Conservation (phyloP, 2,113 vertebrate species). For the Hemiprocne comata region DNA sequence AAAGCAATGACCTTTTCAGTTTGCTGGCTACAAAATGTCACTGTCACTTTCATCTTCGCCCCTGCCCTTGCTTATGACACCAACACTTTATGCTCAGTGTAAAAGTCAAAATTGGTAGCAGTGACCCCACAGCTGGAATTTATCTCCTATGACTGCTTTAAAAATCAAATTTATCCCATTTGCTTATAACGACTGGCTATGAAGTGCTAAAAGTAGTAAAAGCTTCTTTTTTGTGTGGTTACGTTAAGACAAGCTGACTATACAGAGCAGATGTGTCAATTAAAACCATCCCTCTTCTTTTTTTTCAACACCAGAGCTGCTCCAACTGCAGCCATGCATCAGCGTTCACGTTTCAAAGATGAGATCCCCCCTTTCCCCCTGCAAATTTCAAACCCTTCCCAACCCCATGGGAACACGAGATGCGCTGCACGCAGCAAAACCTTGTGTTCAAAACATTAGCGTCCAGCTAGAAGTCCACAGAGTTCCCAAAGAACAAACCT, state of each 20-base stretch:
- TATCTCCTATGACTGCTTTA: constrained; percentile 28
- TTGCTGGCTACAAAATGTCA: background rate
- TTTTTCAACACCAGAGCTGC: background rate
- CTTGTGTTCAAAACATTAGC: too few relatives aligned
- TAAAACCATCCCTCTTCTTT: constrained; percentile 55
- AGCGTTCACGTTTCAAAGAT: background rate
- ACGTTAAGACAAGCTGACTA: constrained; percentile 67
- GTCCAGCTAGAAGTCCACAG: background rate
- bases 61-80: background rate
- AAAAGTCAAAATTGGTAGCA: constrained; percentile 32
- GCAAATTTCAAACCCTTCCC: constrained; percentile 8
- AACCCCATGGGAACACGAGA: background rate
- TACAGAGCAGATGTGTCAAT: constrained; percentile 65
- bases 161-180: constrained; percentile 58
- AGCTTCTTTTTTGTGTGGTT: constrained; percentile 65
- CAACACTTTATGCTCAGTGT: background rate
- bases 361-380: background rate
- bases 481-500: background rate
- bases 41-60: background rate
- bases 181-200: constrained; percentile 17
- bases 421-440: background rate
- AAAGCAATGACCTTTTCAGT: background rate
- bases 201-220: constrained; percentile 67
- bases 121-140: constrained; percentile 53
- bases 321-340: constrained; percentile 15